A percentile compares a stretch with the other conserved stretches of the same genome.
Conservation (phyloP, 1,140 invertebrate species). For the Chlorops oryzae region DNA sequence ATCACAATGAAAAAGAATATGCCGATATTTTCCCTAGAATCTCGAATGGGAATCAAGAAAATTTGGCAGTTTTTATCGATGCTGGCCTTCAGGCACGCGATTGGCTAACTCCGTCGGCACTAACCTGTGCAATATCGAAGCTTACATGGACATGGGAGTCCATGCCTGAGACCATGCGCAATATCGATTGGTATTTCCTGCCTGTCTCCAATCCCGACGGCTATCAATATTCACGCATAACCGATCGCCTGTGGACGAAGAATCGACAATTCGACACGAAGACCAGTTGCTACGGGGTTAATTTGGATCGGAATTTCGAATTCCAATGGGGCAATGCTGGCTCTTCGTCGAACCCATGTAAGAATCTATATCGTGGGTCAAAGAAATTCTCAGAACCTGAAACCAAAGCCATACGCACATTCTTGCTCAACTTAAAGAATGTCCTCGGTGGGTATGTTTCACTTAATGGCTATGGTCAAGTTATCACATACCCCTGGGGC, state of each 20-base stretch:
- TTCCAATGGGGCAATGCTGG: constrained; percentile 72
- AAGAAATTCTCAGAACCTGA: constrained; percentile 79
- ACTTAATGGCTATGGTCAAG: constrained; percentile 73
- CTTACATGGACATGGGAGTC: constrained; percentile 62
- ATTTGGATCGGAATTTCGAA: constrained; percentile 76
- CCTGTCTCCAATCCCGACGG: constrained; percentile 69
- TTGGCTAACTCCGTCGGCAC: constrained; percentile 79
- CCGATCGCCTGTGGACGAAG: constrained; percentile 66
- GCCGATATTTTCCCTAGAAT: constrained; percentile 54
- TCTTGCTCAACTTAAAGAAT: constrained; percentile 48
- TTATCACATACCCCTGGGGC: constrained; percentile 51
- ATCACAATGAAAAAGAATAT: constrained; percentile 1
- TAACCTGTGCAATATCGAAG: constrained; percentile 69
- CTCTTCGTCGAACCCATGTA: constrained; percentile 70
- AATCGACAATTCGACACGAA: constrained; percentile 54
- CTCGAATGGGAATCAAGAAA: constrained; percentile 55
- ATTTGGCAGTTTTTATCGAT: constrained; percentile 60
- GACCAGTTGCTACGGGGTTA: constrained; percentile 67
- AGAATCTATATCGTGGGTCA: constrained; percentile 70
- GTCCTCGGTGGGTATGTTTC: constrained; percentile 56
- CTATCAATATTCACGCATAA: constrained; percentile 58
- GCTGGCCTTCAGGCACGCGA: constrained; percentile 74
- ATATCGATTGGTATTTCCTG: constrained; percentile 74
- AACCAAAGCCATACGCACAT: constrained; percentile 62
- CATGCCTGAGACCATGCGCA: constrained; percentile 56